Evolutionary conservation across 2,113 vertebrate species (phyloP), one percentile per base, ranked within the genome.

Genomic region (Castor canadensis): DNA sequence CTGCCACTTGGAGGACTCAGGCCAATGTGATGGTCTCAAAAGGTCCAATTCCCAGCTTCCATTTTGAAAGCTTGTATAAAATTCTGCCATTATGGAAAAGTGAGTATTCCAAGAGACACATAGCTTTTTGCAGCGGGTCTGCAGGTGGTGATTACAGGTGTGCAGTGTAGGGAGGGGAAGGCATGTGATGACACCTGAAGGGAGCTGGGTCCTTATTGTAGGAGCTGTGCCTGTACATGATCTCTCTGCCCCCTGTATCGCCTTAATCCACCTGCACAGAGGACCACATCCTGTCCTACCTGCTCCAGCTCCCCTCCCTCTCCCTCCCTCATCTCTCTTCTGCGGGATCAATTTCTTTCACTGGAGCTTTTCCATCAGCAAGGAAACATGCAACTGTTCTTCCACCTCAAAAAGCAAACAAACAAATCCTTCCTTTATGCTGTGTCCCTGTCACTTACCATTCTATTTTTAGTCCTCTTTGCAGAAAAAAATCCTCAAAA

Each of bases 161-260:
- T 58, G 3, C 9, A 28, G 43, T 43, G 4, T 30, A 73, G 38
- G 40, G 22, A 75, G 13, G 71, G 35, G 3, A 22, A 35, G 43
- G 54, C 22, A 62, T 7, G 26, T 8, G 20, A 7, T n/a, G 71
- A 1, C 8, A 26, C 13, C 16, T 26, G 7, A 17, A 11, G 56
- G 28, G 43, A 43, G 26, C 40, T 11, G 4, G 24, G 22, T 60
- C 24, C 17, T 60, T 24, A 22, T 8, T 24, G 7, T 24, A 60
- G 58, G 24, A 60, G 8, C 58, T n/a, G n/a, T 60, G 19, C 24
- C 58, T 60, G 22, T 60, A 24, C 22, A 64, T 15, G 45, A 89
- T 17, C 49, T 40, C 10, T 16, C 26, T 13, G 9, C 13, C 54
- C 12, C 0, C 0, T n/a, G 17, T 43, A 38, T 60, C 40, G 22